These are phyloP conservation scores for Drosophila aldrichi DNA, from an alignment of 2,888 invertebrate genomes.

Conservation along the genomic window DNA sequence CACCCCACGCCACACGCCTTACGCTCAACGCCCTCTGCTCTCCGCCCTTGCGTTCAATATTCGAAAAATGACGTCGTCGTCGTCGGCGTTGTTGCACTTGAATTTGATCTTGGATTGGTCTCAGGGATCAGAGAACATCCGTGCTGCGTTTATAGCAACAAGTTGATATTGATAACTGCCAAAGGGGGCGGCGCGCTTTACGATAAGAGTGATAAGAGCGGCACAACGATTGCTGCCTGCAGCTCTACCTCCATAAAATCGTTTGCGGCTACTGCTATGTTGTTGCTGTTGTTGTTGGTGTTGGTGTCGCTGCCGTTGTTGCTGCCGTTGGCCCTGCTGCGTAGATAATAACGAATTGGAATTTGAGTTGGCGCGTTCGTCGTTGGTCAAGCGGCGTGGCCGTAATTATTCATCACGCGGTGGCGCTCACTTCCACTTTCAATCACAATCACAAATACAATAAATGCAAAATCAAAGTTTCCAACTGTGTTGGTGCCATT, in stretches of 20 bases:
- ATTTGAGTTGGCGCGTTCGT: constrained; percentile 39
- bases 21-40: constrained; percentile 23
- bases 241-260: constrained; percentile 38
- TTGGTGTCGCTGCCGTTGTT: constrained; percentile 2
- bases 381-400: constrained; percentile 25
- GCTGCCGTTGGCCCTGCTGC: constrained; percentile 35
- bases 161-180: constrained; percentile 51
- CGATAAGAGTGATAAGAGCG: constrained; percentile 52
- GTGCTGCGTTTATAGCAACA: constrained; percentile 43
- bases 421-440: constrained; percentile 47
- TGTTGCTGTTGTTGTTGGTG: not conserved
- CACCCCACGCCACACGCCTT: constrained; percentile 26
- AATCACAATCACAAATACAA: constrained; percentile 56
- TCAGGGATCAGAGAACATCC: constrained; percentile 34
- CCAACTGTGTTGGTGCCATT: constrained; percentile 36
- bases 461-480: constrained; percentile 54
- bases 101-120: constrained; percentile 15
- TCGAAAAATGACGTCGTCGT: constrained; percentile 41
- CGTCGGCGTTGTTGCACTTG: constrained; percentile 2
- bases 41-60: constrained; percentile 33
- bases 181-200: constrained; percentile 39
- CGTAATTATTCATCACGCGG: constrained; percentile 37
- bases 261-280: constrained; percentile 19
- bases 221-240: constrained; percentile 36
- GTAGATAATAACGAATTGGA: constrained; percentile 45